A percentile compares a stretch with the other conserved stretches of the same genome.
Conservation (phyloP, 1,140 invertebrate genomes). For the Lordiphosa clarofinis region DNA sequence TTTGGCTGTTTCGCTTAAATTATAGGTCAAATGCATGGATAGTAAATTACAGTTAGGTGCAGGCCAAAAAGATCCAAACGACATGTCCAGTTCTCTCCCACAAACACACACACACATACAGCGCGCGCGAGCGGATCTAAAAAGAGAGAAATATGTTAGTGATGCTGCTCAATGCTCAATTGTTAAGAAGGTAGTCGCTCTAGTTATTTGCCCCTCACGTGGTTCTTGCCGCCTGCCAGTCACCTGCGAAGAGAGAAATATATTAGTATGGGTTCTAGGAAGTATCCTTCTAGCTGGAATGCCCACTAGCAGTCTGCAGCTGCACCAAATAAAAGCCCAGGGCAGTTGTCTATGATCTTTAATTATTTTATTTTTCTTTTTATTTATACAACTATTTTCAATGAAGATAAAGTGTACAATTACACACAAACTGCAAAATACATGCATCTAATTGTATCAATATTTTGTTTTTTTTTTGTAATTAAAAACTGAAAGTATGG, state of each 20-base stretch:
- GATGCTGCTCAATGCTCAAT: slow-evolving; percentile 7
- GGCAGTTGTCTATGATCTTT: slow-evolving; percentile 7
- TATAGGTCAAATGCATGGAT: background rate
- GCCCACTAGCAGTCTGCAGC: too few species aligned
- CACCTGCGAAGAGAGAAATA: slow-evolving; percentile 56
- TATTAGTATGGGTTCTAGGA: slow-evolving; percentile 35
- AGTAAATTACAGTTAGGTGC: slow-evolving; percentile 10
- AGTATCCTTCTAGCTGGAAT: too few species aligned
- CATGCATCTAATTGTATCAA: slow-evolving; percentile 44
- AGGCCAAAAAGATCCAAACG: slow-evolving; percentile 10
- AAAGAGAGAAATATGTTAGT: slow-evolving; percentile 64
- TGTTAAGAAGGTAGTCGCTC: slow-evolving; percentile 3
- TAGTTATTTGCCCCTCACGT: background rate
- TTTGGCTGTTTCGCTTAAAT: slow-evolving; percentile 33
- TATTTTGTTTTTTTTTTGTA: slow-evolving; percentile 21
- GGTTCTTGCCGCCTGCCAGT: slow-evolving; percentile 10
- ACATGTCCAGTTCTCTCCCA: background rate
- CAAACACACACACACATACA: too few species aligned
- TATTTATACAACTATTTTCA: slow-evolving; percentile 66
- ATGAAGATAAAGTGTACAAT: slow-evolving; percentile 37
- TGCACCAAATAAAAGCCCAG: slow-evolving; percentile 5
- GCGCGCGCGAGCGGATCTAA: slow-evolving; percentile 9
- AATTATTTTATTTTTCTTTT: slow-evolving; percentile 58
- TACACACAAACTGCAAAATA: slow-evolving; percentile 41
- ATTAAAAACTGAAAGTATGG: slow-evolving; percentile 39